Evolutionary conservation across 2,888 invertebrate species (phyloP).

Genomic region (Stomorhina lunata): DNA sequence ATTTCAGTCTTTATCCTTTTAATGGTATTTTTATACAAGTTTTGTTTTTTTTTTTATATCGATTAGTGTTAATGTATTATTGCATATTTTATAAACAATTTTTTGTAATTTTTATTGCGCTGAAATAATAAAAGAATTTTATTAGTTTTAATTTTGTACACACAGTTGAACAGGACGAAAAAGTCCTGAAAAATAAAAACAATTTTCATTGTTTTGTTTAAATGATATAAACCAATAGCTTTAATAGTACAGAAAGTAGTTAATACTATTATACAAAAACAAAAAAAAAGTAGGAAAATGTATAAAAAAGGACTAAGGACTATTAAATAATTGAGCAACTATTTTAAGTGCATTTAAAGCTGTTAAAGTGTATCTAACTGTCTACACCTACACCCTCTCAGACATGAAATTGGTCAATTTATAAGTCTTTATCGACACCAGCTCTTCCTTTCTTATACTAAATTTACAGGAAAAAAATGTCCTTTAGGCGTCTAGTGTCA

Average conservation of each 20-base stretch:
- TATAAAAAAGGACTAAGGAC: background rate
- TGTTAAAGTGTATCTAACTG: background rate
- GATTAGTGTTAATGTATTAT: slow-evolving; percentile 59
- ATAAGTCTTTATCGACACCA: background rate
- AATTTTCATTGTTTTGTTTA: background rate
- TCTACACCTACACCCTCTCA: background rate
- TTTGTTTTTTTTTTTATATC: slow-evolving; percentile 43
- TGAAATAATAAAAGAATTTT: slow-evolving; percentile 7
- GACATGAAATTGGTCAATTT: background rate
- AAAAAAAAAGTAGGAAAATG: no score
- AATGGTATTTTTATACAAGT: slow-evolving; percentile 47
- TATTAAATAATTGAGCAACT: slow-evolving; percentile 31
- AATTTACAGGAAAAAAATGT: background rate
- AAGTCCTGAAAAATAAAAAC: no score
- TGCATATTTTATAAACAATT: slow-evolving; percentile 58
- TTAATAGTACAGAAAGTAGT: no score
- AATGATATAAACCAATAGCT: background rate
- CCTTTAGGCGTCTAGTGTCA: background rate
- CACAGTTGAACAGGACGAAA: background rate
- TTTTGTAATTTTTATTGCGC: slow-evolving; percentile 7
- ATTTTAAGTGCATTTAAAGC: slow-evolving; percentile 15
- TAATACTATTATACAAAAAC: no score
- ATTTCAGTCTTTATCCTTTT: slow-evolving; percentile 30
- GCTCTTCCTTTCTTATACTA: no score
- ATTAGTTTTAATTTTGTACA: background rate